These are phyloP conservation scores for Dendropsophus ebraccatus DNA, from an alignment of 2,113 vertebrate species.

Conservation along the genomic window DNA sequence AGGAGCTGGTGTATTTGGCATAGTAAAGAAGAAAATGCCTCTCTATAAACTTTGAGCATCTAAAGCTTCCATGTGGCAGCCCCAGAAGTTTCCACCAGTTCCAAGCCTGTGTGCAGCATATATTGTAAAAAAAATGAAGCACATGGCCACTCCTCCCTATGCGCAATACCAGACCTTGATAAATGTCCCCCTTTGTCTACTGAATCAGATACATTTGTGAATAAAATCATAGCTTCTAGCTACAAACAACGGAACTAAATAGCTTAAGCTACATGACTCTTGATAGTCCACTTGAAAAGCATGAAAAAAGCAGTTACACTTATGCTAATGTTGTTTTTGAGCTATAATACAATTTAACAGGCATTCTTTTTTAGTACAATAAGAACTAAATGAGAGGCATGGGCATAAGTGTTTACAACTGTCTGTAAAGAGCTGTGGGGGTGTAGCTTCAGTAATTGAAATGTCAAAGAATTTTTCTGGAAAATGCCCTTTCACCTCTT, in stretches of 20 bases:
- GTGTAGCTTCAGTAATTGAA: neutral
- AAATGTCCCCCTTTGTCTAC: too few species aligned
- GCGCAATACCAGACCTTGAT: too few species aligned
- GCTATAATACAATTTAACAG: neutral
- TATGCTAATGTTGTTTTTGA: neutral
- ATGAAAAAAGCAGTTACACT: neutral
- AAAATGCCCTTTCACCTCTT: conserved; percentile 37
- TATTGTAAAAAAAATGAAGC: too few species aligned
- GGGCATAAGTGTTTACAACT: neutral
- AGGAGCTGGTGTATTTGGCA: too few species aligned
- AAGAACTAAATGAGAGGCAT: neutral
- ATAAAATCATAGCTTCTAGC: neutral
- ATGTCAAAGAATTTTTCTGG: conserved; percentile 1
- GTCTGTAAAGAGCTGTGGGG: neutral
- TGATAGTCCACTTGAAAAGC: neutral
- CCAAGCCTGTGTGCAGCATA: too few species aligned
- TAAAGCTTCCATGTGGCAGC: too few species aligned
- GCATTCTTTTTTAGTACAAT: too few species aligned
- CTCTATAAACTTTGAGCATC: too few species aligned
- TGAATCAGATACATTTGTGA: neutral
- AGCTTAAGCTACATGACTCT: neutral
- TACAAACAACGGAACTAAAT: neutral
- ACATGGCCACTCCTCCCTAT: too few species aligned
- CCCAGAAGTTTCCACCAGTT: too few species aligned
- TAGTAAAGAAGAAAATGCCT: too few species aligned